A percentile compares a stretch with the other conserved stretches of the same genome.
Conservation (phyloP, 2,797 vertebrate species). For the Platalea minor region DNA sequence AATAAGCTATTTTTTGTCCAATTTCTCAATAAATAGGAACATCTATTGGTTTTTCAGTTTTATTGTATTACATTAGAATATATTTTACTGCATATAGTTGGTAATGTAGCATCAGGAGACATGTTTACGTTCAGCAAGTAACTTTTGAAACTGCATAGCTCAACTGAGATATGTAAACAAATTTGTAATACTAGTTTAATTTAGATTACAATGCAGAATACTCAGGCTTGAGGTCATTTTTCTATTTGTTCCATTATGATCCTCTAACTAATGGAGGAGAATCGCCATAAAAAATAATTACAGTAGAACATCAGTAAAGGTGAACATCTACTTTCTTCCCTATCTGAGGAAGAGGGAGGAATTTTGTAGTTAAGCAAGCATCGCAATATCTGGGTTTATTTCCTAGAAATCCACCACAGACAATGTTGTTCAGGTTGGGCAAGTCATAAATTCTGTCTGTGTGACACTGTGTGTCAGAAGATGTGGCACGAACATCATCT, state of each 20-base stretch:
- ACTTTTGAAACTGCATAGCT: conserved; percentile 46
- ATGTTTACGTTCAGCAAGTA: conserved; percentile 34
- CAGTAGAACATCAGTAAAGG: neutral
- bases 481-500: neutral
- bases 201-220: conserved; percentile 54
- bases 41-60: conserved; percentile 69
- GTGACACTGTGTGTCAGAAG: neutral
- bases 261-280: conserved; percentile 32
- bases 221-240: conserved; percentile 47
- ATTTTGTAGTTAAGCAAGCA: neutral
- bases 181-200: conserved; percentile 66
- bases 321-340: conserved; percentile 14
- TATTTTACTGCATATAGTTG: conserved; percentile 27
- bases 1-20: conserved; percentile 70
- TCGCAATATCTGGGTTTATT: neutral
- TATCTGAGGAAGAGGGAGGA: neutral
- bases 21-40: conserved; percentile 66
- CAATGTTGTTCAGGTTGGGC: neutral
- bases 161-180: conserved; percentile 53
- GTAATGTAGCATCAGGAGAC: conserved; percentile 23
- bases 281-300: conserved; percentile 34
- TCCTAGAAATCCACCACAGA: neutral
- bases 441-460: neutral
- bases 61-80: conserved; percentile 54
- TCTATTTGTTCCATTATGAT: conserved; percentile 43